phyloP scores from a whole-genome alignment of 1,140 invertebrate genomes.

The Campodea augens region DNA sequence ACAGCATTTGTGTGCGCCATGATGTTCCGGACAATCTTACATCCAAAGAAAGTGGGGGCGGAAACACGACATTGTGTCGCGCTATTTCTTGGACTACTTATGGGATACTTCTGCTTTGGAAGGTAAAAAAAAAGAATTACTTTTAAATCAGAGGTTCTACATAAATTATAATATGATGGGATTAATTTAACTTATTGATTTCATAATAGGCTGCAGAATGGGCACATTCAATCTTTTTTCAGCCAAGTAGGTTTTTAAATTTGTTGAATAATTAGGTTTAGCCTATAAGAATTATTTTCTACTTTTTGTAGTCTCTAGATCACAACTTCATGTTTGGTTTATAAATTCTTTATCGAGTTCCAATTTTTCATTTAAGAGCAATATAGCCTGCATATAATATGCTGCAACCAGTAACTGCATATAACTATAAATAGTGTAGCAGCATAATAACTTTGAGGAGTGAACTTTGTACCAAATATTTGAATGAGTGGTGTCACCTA shows the following conservation, averaged over 20 bases:
- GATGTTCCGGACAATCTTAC: constrained; percentile 47
- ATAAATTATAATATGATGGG: neutral
- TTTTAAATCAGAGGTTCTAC: constrained; percentile 10
- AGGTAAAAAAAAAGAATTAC: constrained; percentile 34
- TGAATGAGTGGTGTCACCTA: no score
- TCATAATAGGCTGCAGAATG: constrained; percentile 7
- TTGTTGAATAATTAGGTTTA: neutral
- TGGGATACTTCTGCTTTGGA: constrained; percentile 77
- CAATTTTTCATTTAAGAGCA: no score
- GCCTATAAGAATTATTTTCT: neutral
- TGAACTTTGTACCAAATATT: no score
- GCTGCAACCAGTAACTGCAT: no score
- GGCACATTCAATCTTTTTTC: neutral
- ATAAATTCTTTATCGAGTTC: no score
- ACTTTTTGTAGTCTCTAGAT: constrained; percentile 16
- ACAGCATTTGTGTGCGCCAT: constrained; percentile 50
- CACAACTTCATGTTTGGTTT: no score
- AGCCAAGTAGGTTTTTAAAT: neutral
- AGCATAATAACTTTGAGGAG: no score
- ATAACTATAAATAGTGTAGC: no score
- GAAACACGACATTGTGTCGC: constrained; percentile 51
- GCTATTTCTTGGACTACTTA: constrained; percentile 46
- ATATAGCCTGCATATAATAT: no score
- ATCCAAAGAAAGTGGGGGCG: constrained; percentile 37
- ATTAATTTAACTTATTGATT: constrained; percentile 2